Evolutionary conservation across 2,797 vertebrate genomes (phyloP), one percentile per base, ranked within the genome.

Genomic region (Sebastes ruberrimus): DNA sequence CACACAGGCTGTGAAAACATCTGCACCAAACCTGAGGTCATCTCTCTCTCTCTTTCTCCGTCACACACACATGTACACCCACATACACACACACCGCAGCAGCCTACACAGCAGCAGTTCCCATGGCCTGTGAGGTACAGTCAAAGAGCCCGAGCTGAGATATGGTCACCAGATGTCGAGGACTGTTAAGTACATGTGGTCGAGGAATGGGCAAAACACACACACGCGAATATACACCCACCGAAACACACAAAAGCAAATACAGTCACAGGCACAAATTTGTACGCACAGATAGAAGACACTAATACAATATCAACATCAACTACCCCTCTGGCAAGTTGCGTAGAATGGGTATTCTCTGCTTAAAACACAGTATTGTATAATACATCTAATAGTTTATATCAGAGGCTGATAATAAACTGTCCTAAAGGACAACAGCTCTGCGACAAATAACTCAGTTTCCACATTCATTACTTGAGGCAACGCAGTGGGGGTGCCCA

Each of bases 131-230:
- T 80, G 59, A 78, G 77, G 80, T 68, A 74, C 81, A 83, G 83
- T 81, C 46, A 78, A 30, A 78, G 56, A 38, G 71, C 23, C 10
- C 8, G 56, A 66, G 73, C 20, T 59, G 80, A 52, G 57, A 76
- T 72, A 87, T 89, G 89, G 91, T 46, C 80, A 73, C 78, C 93
- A 92, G 85, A 91, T 93, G 90, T 91, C 86, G 89, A 82, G 69
- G 86, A 79, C 81, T 67, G 74, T 80, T 74, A 18, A 77, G 76
- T 76, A 86, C 81, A 88, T 87, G 92, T 87, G 86, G 84, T 90
- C 1, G 46, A 74, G 71, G 81, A 89, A 81, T 76, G 76, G 75
- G 65, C 53, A 76, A 85, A 88, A 83, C 64, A 69, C 71, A 75
- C 74, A 78, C 55, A 74, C 13, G 57, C 18, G 33, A 33, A 71